These are phyloP conservation scores for Diorhabda carinulata DNA, from an alignment of 1,140 invertebrate genomes.

Conservation along the genomic window DNA sequence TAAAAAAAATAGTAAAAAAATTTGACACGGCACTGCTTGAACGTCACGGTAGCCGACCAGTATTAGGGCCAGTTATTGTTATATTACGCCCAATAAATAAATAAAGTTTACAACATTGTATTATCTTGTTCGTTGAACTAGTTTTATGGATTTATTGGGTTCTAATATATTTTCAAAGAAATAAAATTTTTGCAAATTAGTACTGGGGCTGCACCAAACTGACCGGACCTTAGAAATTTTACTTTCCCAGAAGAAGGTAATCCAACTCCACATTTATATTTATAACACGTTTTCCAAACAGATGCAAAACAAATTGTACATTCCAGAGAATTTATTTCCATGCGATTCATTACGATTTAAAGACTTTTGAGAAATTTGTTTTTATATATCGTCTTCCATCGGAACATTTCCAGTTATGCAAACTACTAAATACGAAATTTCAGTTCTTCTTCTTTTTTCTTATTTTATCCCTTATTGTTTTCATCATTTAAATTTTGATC, in stretches of 20 bases:
- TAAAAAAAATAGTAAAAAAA: not conserved
- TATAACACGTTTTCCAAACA: not conserved
- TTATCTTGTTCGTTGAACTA: conserved; percentile 16
- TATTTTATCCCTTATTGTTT: too few species aligned
- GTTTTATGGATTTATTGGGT: conserved; percentile 17
- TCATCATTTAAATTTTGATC: too few species aligned
- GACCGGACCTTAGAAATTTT: not conserved
- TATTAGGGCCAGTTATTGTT: conserved; percentile 5
- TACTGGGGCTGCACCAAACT: not conserved
- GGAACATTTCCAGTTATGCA: too few species aligned
- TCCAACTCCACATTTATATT: not conserved
- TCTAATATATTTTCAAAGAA: conserved; percentile 7
- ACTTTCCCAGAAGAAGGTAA: not conserved
- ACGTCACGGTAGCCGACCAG: conserved; percentile 9
- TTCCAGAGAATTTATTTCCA: not conserved
- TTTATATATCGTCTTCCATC: not conserved
- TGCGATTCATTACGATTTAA: not conserved
- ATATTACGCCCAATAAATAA: conserved; percentile 14
- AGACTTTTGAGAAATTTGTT: not conserved
- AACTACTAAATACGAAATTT: too few species aligned
- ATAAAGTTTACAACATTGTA: conserved; percentile 12
- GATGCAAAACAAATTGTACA: not conserved
- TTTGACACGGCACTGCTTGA: not conserved
- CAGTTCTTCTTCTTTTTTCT: too few species aligned
- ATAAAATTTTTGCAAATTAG: conserved; percentile 10